Evolutionary conservation across 1,140 invertebrate genomes (phyloP), one percentile per base, ranked within the genome.

Genomic region (Stenopsyche tienmushanensis): DNA sequence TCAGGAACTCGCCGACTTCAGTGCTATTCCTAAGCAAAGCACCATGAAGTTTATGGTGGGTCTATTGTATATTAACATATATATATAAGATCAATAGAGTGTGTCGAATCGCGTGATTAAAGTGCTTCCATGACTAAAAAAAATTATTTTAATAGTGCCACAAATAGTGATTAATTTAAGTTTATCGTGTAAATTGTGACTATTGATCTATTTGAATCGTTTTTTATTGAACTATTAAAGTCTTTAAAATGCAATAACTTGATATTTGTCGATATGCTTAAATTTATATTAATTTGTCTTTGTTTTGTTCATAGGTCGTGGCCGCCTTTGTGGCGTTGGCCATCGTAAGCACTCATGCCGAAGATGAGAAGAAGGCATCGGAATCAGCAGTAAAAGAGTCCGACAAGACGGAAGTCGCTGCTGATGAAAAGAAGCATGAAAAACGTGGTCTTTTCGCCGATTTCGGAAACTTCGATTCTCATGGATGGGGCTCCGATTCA

Each of bases 401-500:
- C 15, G 63, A 68, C 20, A 70, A 80, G 75, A 79, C 76, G 72
- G 82, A 80, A 76, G 76, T 78, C 75, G 77, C 77, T 74, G 74
- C 73, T 71, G 77, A 72, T 17, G 84, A 84, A 65, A 89, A 89
- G 79, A 90, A 89, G 74, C 86, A 88, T 71, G 87, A 88, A 73
- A 89, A 90, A 74, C 82, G 88, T 69, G 88, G 88, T 59, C 80
- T 89, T 39, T 72, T 80, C 47, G 81, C 81, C 66, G 76, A 85
- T 17, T 84, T 84, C 63, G 80, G 80, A 24, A 79, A 79, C 76
- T 71, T 71, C 52, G 74, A 70, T 65, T 58, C 63, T 71, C 72
- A 65, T 18, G 59, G 73, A 20, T 71, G 67, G 52, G 71, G 74
- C 17, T 74, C 73, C n/a, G 65, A 41, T 20, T 71, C 42, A 64